phyloP scores from a whole-genome alignment of 2,113 vertebrate species.

The Stercorarius parasiticus region DNA sequence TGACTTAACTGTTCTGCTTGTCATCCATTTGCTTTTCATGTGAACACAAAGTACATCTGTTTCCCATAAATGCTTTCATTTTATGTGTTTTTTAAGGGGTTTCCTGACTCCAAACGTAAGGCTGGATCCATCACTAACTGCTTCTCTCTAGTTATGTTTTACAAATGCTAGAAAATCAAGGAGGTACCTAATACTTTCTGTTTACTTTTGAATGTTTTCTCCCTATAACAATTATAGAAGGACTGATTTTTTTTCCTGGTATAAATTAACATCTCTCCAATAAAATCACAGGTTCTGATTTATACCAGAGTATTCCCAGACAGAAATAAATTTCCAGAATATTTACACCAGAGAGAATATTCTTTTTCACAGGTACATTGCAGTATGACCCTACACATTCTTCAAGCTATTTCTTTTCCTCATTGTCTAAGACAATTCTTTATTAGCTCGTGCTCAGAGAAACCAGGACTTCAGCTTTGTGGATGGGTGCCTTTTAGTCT shows the following conservation, averaged over 20 bases:
- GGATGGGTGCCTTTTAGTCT: background rate
- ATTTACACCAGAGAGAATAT: background rate
- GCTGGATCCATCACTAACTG: background rate
- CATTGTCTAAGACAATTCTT: background rate
- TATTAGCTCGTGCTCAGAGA: background rate
- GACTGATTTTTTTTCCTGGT: background rate
- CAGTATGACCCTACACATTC: background rate
- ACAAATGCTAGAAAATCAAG: background rate
- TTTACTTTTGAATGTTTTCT: constrained; percentile 2
- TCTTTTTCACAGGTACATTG: background rate
- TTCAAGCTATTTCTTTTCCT: background rate
- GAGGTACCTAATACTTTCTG: background rate
- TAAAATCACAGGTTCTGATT: background rate
- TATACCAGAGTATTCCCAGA: background rate
- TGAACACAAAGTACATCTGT: background rate
- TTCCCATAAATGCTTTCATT: background rate
- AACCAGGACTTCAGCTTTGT: background rate
- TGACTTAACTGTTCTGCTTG: background rate
- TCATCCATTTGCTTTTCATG: background rate
- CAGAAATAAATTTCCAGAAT: background rate
- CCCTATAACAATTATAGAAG: background rate
- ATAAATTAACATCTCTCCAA: background rate
- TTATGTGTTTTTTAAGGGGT: background rate
- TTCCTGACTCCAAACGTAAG: background rate
- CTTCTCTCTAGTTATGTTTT: background rate